Percentiles rank a stretch among this genome's conserved stretches.
Conservation (phyloP, 2,113 vertebrate species). For the Xerus inauris region DNA sequence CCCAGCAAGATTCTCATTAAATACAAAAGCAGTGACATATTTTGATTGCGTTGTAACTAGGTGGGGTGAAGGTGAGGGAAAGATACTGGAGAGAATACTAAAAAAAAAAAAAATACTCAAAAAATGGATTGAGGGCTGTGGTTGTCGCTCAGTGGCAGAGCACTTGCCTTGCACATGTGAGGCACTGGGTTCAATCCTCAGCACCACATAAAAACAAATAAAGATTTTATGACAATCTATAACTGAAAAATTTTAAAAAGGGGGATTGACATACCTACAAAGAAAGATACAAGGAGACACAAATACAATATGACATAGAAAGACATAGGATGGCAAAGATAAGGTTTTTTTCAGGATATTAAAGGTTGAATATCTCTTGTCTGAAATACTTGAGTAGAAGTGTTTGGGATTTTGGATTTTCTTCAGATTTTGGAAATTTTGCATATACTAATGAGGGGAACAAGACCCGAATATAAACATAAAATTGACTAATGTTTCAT, state of each 20-base stretch:
- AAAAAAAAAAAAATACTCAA: no score
- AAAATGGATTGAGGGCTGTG: no score
- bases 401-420: background rate
- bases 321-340: no score
- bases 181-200: no score
- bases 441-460: background rate
- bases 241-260: no score
- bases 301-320: background rate
- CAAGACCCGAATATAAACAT: background rate
- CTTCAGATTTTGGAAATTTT: background rate
- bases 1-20: constrained; percentile 35
- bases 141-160: no score
- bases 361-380: background rate
- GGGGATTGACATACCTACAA: background rate
- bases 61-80: background rate
- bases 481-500: background rate
- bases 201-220: no score
- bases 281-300: background rate
- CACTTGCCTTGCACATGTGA: no score
- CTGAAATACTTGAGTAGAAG: background rate
- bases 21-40: constrained; percentile 18
- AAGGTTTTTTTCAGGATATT: background rate
- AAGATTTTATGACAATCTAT: no score
- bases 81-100: background rate
- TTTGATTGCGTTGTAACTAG: background rate